A percentile compares a stretch with the other conserved stretches of the same genome.
phyloP scores from a whole-genome alignment of 2,797 vertebrate genomes.

The Myotis planiceps region DNA sequence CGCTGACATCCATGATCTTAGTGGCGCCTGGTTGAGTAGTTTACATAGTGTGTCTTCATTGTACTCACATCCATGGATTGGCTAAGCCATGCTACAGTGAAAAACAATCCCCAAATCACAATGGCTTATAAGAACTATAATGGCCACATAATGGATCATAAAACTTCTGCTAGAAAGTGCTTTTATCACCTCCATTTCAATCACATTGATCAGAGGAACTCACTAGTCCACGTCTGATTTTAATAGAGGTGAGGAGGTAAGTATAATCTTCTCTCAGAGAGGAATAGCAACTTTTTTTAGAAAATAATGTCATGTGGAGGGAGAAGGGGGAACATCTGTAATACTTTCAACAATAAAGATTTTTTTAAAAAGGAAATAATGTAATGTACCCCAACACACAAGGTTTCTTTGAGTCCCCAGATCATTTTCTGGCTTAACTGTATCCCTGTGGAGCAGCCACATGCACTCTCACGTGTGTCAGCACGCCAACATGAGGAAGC shows the following conservation, averaged over 20 bases:
- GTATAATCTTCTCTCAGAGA: background rate
- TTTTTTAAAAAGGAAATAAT: background rate
- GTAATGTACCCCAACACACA: background rate
- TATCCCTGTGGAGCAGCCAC: background rate
- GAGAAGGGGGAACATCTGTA: too few relatives aligned
- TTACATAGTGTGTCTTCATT: background rate
- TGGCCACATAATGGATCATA: background rate
- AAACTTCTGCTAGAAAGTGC: background rate
- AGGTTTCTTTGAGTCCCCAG: background rate
- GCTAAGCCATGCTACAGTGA: background rate
- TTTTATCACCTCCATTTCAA: background rate
- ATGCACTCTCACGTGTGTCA: background rate
- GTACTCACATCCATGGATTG: background rate
- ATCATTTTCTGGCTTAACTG: background rate
- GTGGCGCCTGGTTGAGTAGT: background rate
- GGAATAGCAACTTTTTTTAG: background rate
- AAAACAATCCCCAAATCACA: background rate
- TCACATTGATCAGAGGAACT: background rate
- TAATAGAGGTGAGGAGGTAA: background rate
- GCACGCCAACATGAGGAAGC: background rate
- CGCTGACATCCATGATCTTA: background rate
- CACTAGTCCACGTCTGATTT: background rate
- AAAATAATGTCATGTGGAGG: background rate
- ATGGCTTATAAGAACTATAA: background rate
- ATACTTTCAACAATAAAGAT: too few relatives aligned